Percentiles rank a stretch among this genome's conserved stretches.
phyloP scores from a whole-genome alignment of 2,888 invertebrate species.

The Clanis bilineata region DNA sequence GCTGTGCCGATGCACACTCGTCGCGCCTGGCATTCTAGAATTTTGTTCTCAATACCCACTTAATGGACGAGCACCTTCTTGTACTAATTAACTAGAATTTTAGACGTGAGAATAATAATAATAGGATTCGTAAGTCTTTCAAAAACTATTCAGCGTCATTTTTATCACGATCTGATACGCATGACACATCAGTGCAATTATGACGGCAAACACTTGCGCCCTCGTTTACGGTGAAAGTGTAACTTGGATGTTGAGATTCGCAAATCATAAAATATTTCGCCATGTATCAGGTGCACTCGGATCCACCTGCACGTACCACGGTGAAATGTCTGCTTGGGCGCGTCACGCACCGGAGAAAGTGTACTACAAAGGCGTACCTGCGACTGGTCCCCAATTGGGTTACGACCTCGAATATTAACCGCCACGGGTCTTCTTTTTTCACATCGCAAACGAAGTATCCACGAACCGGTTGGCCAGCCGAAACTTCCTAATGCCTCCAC shows the following conservation, averaged over 20 bases:
- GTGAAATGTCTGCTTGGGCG: constrained; percentile 67
- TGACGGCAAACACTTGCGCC: constrained; percentile 35
- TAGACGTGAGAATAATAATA: background rate
- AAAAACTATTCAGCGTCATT: background rate
- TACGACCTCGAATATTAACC: constrained; percentile 73
- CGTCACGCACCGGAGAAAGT: constrained; percentile 79
- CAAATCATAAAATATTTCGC: constrained; percentile 45
- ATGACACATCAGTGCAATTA: constrained; percentile 34
- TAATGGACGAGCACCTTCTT: constrained; percentile 6
- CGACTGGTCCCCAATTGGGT: constrained; percentile 77
- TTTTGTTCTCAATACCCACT: constrained; percentile 57
- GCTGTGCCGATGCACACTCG: constrained; percentile 44
- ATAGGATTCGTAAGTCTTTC: background rate
- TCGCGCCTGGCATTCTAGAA: constrained; percentile 48
- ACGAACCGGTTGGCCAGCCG: constrained; percentile 42
- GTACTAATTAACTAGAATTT: constrained; percentile 1
- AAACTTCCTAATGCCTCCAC: constrained; percentile 29
- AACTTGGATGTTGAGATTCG: constrained; percentile 48
- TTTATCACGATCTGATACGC: constrained; percentile 6
- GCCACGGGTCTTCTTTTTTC: constrained; percentile 60
- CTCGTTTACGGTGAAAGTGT: constrained; percentile 51
- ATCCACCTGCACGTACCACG: constrained; percentile 44
- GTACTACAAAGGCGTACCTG: constrained; percentile 72
- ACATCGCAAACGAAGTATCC: constrained; percentile 35
- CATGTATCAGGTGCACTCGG: constrained; percentile 38